These are phyloP conservation scores for Triops cancriformis DNA, from an alignment of 1,140 invertebrate genomes.

Conservation along the genomic window DNA sequence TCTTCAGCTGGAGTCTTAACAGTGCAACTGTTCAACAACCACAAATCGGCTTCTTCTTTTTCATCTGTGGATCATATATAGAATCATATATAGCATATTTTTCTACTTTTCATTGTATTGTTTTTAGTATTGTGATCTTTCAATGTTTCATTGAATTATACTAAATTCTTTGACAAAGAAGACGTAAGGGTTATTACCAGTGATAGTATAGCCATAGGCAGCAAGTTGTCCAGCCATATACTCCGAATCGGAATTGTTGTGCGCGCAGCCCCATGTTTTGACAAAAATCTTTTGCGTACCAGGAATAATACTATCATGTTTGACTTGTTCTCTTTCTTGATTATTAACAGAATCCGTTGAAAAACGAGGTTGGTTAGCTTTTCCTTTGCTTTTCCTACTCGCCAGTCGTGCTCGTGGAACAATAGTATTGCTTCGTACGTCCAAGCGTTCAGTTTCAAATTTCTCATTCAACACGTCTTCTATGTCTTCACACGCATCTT, in stretches of 20 bases:
- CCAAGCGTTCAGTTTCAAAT: neutral
- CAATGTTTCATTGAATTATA: too few species aligned
- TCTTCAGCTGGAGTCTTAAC: constrained; percentile 95
- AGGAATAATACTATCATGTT: constrained; percentile 47
- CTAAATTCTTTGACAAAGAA: too few species aligned
- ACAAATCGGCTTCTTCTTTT: constrained; percentile 75
- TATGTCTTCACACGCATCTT: neutral
- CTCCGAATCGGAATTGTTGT: constrained; percentile 52
- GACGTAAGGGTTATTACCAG: constrained; percentile 38
- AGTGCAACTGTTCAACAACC: constrained; percentile 95
- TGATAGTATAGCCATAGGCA: constrained; percentile 76
- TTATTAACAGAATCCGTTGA: neutral
- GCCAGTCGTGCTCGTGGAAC: neutral
- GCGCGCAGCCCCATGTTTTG: constrained; percentile 83
- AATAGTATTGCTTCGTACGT: neutral
- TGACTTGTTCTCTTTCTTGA: constrained; percentile 17
- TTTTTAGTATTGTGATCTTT: neutral
- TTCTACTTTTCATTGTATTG: neutral
- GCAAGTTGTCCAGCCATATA: constrained; percentile 94
- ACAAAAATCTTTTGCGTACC: constrained; percentile 87
- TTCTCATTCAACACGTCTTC: neutral
- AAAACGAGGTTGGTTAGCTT: neutral
- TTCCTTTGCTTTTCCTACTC: neutral
- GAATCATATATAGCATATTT: neutral
- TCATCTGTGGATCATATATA: constrained; percentile 47